A percentile compares a stretch with the other conserved stretches of the same genome.
Evolutionary conservation across 2,113 vertebrate genomes (phyloP).

Genomic region (Hucho hucho): DNA sequence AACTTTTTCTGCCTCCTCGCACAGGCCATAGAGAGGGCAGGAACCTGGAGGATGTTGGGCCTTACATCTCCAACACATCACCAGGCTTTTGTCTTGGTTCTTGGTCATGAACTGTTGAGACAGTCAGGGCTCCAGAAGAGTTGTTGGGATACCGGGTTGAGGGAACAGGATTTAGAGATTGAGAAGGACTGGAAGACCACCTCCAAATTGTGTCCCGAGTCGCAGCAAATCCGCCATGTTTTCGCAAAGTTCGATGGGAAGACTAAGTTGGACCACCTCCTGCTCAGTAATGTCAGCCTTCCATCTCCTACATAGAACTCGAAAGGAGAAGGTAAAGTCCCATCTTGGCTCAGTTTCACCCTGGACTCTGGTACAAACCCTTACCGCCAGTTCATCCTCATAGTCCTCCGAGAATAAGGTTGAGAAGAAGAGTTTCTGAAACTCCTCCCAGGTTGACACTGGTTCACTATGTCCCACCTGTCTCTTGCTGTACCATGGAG

Average conservation of each 20-base stretch:
- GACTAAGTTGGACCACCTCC: neutral
- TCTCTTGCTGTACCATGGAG: too few relatives aligned
- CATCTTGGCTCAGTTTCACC: neutral
- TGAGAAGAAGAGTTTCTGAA: neutral
- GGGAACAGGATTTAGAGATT: too few relatives aligned
- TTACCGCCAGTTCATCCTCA: constrained; percentile 4
- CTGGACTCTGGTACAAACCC: neutral
- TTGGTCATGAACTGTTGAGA: too few relatives aligned
- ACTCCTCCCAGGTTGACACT: neutral
- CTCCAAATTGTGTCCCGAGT: neutral
- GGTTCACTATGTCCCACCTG: too few relatives aligned
- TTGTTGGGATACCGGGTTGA: too few relatives aligned
- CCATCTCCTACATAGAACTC: neutral
- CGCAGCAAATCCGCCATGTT: neutral
- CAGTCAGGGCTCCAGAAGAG: too few relatives aligned
- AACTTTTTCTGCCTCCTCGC: too few relatives aligned
- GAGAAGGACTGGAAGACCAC: too few relatives aligned
- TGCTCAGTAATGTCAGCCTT: neutral
- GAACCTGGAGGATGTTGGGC: too few relatives aligned
- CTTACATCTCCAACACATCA: too few relatives aligned
- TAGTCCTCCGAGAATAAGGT: constrained; percentile 3
- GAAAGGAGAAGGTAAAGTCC: neutral
- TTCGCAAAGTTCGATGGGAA: neutral
- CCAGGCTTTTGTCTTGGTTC: too few relatives aligned
- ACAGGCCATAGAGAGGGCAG: too few relatives aligned